These are phyloP conservation scores for Habrosyne pyritoides DNA, from an alignment of 2,888 invertebrate species.

Conservation along the genomic window DNA sequence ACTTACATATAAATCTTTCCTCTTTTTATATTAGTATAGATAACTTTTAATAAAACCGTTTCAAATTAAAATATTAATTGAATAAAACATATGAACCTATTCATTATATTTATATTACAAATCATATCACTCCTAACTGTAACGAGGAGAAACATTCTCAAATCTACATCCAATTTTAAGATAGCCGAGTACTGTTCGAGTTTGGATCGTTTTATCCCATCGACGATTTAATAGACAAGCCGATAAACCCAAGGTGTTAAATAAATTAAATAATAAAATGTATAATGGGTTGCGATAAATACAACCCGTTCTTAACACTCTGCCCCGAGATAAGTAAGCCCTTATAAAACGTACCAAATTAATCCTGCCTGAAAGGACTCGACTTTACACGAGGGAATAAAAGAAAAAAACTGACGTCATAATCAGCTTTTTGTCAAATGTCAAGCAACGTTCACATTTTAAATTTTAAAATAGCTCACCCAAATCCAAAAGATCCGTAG, in stretches of 20 bases:
- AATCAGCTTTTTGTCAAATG: constrained; percentile 83
- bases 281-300: constrained; percentile 81
- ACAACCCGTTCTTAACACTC: constrained; percentile 76
- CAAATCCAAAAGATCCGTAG: constrained; percentile 47
- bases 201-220: constrained; percentile 74
- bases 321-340: constrained; percentile 76
- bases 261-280: constrained; percentile 83
- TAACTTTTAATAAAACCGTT: constrained; percentile 1
- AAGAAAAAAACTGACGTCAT: constrained; percentile 78
- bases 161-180: constrained; percentile 49
- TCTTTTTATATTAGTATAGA: too few species aligned
- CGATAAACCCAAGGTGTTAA: constrained; percentile 77
- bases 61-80: background rate
- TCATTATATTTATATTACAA: constrained; percentile 18
- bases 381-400: constrained; percentile 53
- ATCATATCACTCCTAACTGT: constrained; percentile 22
- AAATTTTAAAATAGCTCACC: constrained; percentile 73
- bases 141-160: constrained; percentile 9
- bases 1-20: too few species aligned
- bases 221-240: constrained; percentile 80
- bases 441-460: constrained; percentile 73
- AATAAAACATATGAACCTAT: background rate
- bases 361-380: constrained; percentile 79
- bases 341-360: constrained; percentile 80
- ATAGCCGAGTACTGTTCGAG: constrained; percentile 69